Evolutionary conservation across 1,140 invertebrate genomes (phyloP).

Genomic region (Drosophila neocordata): DNA sequence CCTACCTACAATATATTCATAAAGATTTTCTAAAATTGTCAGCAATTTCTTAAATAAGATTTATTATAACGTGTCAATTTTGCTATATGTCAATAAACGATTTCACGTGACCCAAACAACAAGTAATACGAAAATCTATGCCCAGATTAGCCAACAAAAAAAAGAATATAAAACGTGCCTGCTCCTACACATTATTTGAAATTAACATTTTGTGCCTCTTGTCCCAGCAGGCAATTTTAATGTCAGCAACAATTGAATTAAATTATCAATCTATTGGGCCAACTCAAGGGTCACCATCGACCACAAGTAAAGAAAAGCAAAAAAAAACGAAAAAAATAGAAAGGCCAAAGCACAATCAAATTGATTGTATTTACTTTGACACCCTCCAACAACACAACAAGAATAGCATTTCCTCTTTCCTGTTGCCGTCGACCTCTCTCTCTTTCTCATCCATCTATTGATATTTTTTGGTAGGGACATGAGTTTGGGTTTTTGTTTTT

Average conservation of each 20-base stretch:
- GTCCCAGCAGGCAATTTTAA: constrained; percentile 65
- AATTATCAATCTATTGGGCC: constrained; percentile 71
- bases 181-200: constrained; percentile 48
- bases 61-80: constrained; percentile 31
- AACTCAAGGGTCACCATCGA: constrained; percentile 47
- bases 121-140: background rate
- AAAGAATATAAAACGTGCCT: constrained; percentile 43
- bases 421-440: background rate
- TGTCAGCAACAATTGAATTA: constrained; percentile 76
- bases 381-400: constrained; percentile 59
- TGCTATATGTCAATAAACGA: constrained; percentile 49
- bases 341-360: constrained; percentile 60
- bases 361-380: constrained; percentile 80
- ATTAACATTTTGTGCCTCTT: constrained; percentile 57
- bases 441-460: constrained; percentile 5
- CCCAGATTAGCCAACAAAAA: background rate
- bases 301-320: background rate
- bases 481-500: constrained; percentile 50
- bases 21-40: background rate
- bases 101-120: constrained; percentile 32
- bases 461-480: constrained; percentile 18
- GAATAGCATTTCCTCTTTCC: constrained; percentile 41
- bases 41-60: background rate
- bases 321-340: constrained; percentile 42
- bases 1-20: too few relatives aligned